Base-by-base conservation (phyloP, 2,888 invertebrate species). In the Lampropteryx suffumata region DNA sequence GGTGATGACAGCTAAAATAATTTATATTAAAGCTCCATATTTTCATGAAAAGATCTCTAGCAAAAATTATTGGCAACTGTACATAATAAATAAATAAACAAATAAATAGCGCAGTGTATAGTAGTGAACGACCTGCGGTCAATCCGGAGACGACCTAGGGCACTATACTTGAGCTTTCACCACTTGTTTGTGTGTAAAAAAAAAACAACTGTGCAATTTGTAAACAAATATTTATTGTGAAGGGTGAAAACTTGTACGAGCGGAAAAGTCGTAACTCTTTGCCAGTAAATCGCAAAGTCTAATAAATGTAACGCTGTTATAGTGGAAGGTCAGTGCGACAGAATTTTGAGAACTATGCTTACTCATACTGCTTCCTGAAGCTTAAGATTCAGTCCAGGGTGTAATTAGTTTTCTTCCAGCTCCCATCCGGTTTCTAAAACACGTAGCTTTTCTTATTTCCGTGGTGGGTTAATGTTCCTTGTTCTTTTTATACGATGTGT, bases 281-380 rank as follows among this genome's bases (percentile, higher is more conserved):
- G 21, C 45, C 40, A 47, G 50, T 55, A 33, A 49, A 43, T 58
- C 40, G 33, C 35, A 14, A 46, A 41, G 27, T 44, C 46, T 29
- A 44, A 57, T 60, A 34, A 50, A 51, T 53, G 36, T 50, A 34
- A 36, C 26, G 32, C 45, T 50, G 48, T 14, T 36, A n/a, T 34
- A 43, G 29, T 39, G 43, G 46, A 50, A 59, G 56, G 56, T 50
- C 40, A 42, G 40, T 35, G 34, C 42, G 45, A 46, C 55, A 46
- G 35, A 36, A 44, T 26, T 14, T 43, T 50, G 28, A 39, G 30
- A 29, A 45, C 29, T 45, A 32, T 21, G 33, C 14, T 34, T 11
- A 21, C 12, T 32, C n/a, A 34, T 11, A 27, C 34, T 35, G 17
- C 28, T 43, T 43, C 43, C 34, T 42, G 26, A 33, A 42, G 13